Percentiles rank a stretch among this genome's conserved stretches.
Conservation (phyloP, 2,113 vertebrate species). For the Tragelaphus imberbis region DNA sequence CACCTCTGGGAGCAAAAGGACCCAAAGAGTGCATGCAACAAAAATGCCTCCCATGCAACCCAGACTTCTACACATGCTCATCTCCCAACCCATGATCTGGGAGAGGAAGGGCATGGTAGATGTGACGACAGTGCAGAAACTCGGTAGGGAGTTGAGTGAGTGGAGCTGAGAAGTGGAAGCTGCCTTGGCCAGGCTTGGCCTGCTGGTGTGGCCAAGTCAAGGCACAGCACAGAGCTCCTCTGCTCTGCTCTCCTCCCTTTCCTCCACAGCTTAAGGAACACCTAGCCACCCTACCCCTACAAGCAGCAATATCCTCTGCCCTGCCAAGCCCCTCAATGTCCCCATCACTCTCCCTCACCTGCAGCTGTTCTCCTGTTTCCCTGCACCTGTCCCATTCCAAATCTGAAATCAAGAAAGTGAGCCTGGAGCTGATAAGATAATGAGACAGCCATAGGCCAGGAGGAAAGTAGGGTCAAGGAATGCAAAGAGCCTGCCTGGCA, state of each 20-base stretch:
- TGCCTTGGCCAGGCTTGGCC: background rate
- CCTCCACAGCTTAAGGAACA: background rate
- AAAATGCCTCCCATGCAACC: background rate
- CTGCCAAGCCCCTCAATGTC: background rate
- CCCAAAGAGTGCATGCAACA: background rate
- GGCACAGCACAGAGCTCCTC: background rate
- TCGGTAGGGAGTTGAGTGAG: accelerated
- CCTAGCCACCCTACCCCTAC: background rate
- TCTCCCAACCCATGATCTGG: background rate
- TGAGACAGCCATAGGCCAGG: background rate
- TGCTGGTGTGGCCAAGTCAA: background rate
- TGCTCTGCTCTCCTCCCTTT: background rate
- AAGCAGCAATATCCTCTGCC: background rate
- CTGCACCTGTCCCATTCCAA: background rate
- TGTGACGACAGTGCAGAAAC: background rate
- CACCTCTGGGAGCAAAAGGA: background rate
- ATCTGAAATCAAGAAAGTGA: background rate
- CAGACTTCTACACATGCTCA: background rate
- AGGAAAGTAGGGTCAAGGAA: background rate
- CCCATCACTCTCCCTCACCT: background rate
- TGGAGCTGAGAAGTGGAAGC: background rate
- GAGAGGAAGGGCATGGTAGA: background rate
- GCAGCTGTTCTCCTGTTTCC: background rate
- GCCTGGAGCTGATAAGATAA: background rate
- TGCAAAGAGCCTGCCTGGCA: background rate